phyloP scores from a whole-genome alignment of 92 coral and sea anemone genomes.

The Porites rus region DNA sequence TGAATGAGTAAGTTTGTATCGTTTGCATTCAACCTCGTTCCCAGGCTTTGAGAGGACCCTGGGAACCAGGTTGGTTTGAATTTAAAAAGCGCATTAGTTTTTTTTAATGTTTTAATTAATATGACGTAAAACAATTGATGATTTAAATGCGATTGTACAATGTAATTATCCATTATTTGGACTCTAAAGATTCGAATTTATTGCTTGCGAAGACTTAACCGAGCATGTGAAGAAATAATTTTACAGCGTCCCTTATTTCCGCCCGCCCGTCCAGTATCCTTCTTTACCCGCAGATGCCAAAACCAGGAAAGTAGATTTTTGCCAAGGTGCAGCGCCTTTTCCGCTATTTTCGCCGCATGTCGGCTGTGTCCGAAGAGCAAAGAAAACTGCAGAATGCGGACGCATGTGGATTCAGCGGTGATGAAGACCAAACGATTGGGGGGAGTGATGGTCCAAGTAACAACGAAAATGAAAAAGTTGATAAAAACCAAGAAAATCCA shows the following conservation, averaged over 20 bases:
- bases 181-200: not conserved
- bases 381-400: conserved; percentile 49
- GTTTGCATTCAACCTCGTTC: too few relatives aligned
- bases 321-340: conserved; percentile 88
- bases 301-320: conserved; percentile 9
- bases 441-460: conserved; percentile 40
- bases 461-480: conserved; percentile 23
- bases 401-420: conserved; percentile 27
- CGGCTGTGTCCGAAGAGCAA: conserved; percentile 81
- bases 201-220: too few relatives aligned
- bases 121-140: conserved; percentile 13
- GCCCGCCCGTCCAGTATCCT: not conserved
- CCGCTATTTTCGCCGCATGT: conserved; percentile 95
- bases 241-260: not conserved
- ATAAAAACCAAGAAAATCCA: conserved; percentile 26
- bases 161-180: not conserved
- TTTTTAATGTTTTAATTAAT: not conserved
- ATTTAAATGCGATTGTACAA: not conserved
- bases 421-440: conserved; percentile 24
- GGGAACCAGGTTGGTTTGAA: too few relatives aligned
- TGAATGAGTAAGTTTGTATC: too few relatives aligned
- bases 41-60: too few relatives aligned
- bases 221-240: not conserved
- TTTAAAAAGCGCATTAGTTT: too few relatives aligned
- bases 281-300: not conserved